A percentile compares a stretch with the other conserved stretches of the same genome.
Evolutionary conservation across 2,113 vertebrate species (phyloP).

Genomic region (zebrafish (Danio rerio)): DNA sequence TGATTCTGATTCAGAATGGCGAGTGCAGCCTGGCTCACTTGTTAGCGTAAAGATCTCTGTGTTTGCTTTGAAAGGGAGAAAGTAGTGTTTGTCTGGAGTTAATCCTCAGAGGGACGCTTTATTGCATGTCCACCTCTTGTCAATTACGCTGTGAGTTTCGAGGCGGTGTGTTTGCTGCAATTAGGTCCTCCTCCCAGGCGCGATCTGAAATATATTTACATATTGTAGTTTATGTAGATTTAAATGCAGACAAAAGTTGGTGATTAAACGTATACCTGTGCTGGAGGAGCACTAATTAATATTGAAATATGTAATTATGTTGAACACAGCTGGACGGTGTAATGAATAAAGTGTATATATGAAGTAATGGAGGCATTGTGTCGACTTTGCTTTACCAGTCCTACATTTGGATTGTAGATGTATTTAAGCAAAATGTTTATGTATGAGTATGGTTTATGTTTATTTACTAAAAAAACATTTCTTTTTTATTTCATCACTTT

Average conservation of each 20-base stretch:
- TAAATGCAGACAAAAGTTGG: not conserved
- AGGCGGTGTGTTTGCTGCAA: not conserved
- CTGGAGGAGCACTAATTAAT: not conserved
- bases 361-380: not conserved
- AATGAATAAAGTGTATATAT: too few species aligned
- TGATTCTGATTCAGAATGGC: not conserved
- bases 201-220: constrained; percentile 12
- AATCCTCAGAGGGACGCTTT: constrained; percentile 26
- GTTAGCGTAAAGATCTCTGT: constrained; percentile 56
- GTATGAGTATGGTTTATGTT: too few species aligned
- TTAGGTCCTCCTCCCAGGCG: constrained; percentile 25
- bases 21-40: constrained; percentile 18
- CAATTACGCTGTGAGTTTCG: not conserved
- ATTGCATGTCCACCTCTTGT: constrained; percentile 26
- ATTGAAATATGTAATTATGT: not conserved
- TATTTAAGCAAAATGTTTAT: too few species aligned
- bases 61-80: constrained; percentile 32
- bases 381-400: not conserved
- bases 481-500: too few species aligned
- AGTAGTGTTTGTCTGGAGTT: constrained; percentile 18
- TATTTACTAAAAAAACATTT: too few species aligned
- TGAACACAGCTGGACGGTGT: not conserved
- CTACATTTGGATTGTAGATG: too few species aligned
- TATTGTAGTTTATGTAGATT: not conserved
- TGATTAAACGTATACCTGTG: not conserved